Evolutionary conservation across 2,113 vertebrate species (phyloP).

Genomic region (Ammodytes marinus): DNA sequence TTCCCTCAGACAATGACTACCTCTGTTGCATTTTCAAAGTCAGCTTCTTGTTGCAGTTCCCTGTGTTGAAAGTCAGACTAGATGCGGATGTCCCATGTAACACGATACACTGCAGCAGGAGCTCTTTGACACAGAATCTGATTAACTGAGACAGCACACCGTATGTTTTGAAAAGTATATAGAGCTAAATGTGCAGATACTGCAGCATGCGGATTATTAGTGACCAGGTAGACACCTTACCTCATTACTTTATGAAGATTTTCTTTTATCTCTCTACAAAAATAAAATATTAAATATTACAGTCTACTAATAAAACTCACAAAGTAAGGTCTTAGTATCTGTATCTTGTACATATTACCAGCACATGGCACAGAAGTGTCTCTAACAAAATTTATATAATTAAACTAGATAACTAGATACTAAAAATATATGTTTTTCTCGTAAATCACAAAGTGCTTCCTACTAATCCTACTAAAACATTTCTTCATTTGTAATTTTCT

Average conservation of each 20-base stretch:
- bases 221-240: neutral
- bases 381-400: neutral
- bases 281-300: too few species aligned
- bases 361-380: neutral
- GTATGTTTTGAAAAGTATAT: neutral
- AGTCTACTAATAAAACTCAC: neutral
- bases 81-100: neutral
- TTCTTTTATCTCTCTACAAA: too few species aligned
- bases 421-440: too few species aligned
- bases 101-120: neutral
- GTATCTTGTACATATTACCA: neutral
- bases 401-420: too few species aligned
- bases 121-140: neutral
- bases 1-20: conserved; percentile 12
- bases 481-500: too few species aligned
- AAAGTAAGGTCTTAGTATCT: neutral
- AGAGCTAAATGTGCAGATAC: neutral
- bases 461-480: too few species aligned
- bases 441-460: too few species aligned
- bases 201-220: neutral
- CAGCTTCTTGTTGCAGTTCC: neutral
- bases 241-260: neutral
- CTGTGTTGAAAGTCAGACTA: neutral
- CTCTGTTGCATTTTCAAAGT: conserved; percentile 25
- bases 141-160: neutral